These are phyloP conservation scores for Synodontis membranacea DNA, from an alignment of 2,113 vertebrate genomes.

Conservation along the genomic window DNA sequence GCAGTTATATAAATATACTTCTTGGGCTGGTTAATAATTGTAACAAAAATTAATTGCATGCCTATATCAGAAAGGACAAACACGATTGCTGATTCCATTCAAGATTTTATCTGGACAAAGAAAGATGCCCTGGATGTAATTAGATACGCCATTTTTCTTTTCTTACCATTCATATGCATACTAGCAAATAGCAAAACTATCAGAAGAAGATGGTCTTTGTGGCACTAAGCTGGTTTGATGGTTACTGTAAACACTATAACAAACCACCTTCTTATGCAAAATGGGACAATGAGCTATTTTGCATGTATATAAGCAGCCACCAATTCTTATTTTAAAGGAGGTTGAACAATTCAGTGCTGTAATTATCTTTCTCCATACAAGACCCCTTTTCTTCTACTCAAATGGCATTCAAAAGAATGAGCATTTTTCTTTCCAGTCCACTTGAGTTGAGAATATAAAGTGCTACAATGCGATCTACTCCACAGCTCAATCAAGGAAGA, in stretches of 20 bases:
- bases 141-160: constrained; percentile 70
- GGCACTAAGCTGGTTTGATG: constrained; percentile 66
- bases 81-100: constrained; percentile 76
- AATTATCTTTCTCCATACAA: constrained; percentile 48
- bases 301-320: constrained; percentile 57
- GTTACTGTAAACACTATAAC: constrained; percentile 65
- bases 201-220: constrained; percentile 70
- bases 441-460: constrained; percentile 33
- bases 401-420: constrained; percentile 37
- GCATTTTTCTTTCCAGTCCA: constrained; percentile 44
- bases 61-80: constrained; percentile 54
- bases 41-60: constrained; percentile 66
- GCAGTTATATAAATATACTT: constrained; percentile 57
- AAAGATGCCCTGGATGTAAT: constrained; percentile 75
- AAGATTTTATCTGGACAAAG: constrained; percentile 78
- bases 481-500: neutral
- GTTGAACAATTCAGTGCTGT: constrained; percentile 46
- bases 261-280: constrained; percentile 65
- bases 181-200: constrained; percentile 66
- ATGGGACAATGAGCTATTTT: constrained; percentile 63
- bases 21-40: constrained; percentile 62
- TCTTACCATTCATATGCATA: constrained; percentile 59
- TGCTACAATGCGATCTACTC: constrained; percentile 39
- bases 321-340: constrained; percentile 48
- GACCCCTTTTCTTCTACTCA: constrained; percentile 39